Evolutionary conservation across 2,797 vertebrate species (phyloP).

Genomic region (Sternotherus odoratus): DNA sequence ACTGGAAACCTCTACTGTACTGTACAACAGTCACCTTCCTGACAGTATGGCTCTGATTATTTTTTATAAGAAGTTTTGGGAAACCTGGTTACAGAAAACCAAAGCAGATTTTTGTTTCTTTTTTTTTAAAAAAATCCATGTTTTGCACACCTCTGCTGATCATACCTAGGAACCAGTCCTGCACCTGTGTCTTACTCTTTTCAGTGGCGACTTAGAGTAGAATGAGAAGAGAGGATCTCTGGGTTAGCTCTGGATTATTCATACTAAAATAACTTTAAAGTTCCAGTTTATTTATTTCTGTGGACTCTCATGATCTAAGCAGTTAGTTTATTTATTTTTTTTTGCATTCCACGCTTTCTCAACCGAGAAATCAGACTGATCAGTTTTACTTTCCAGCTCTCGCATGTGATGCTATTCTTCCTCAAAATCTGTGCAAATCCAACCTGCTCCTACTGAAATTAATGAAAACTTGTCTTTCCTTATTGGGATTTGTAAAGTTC

Average conservation of each 20-base stretch:
- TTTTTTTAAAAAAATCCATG: neutral
- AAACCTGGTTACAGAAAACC: neutral
- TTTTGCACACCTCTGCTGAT: neutral
- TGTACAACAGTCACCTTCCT: neutral
- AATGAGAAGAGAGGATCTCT: neutral
- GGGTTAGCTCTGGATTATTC: neutral
- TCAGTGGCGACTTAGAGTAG: neutral
- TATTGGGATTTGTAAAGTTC: neutral
- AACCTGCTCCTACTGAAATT: neutral
- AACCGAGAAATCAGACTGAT: neutral
- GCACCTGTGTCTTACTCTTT: neutral
- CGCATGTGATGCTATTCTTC: rapidly evolving
- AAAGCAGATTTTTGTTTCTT: neutral
- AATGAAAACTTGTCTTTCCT: neutral
- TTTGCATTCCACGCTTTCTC: neutral
- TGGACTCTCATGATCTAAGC: neutral
- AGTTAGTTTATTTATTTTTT: neutral
- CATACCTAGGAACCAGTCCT: neutral
- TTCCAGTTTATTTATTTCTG: neutral
- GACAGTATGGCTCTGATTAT: neutral
- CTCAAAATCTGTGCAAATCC: neutral
- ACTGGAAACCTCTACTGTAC: conserved; percentile 35
- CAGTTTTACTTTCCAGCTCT: neutral
- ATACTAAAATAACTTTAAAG: neutral
- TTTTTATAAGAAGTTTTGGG: neutral